Conservation (phyloP, 2,797 vertebrate genomes). For the Pipistrellus pygmaeus region DNA sequence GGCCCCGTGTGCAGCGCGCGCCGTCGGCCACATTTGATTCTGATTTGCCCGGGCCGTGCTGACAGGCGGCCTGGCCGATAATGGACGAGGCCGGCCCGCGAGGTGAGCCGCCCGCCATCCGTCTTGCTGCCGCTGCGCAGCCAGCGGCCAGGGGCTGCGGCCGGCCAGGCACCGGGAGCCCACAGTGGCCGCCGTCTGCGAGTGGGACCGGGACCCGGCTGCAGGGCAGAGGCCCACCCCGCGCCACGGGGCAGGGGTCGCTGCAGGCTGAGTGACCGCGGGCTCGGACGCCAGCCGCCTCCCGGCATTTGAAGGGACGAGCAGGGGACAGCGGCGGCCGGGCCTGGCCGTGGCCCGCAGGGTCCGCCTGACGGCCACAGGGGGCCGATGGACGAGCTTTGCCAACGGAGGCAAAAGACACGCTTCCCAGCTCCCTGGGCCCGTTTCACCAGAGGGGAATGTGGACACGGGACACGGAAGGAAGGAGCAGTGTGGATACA, state of each 20-base stretch:
- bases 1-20: no score
- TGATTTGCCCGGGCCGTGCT: constrained; percentile 76
- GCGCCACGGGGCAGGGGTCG: background rate
- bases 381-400: background rate
- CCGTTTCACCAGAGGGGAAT: background rate
- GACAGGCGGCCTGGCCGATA: constrained; percentile 70
- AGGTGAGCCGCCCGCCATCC: background rate
- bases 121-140: constrained; percentile 33
- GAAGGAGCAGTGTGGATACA: background rate
- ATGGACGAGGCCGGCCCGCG: constrained; percentile 73
- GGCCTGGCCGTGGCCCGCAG: rapidly evolving
- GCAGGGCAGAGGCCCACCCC: no score
- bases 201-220: no score
- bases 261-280: rapidly evolving
- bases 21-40: constrained; percentile 77
- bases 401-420: background rate
- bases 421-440: background rate
- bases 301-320: no score
- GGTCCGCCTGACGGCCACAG: background rate
- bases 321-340: background rate
- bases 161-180: background rate
- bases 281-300: background rate
- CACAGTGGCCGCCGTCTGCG: rapidly evolving
- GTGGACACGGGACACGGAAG: rapidly evolving
- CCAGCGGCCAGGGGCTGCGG: background rate